Conservation (phyloP, 2,888 invertebrate genomes). For the Hydriomena furcata region DNA sequence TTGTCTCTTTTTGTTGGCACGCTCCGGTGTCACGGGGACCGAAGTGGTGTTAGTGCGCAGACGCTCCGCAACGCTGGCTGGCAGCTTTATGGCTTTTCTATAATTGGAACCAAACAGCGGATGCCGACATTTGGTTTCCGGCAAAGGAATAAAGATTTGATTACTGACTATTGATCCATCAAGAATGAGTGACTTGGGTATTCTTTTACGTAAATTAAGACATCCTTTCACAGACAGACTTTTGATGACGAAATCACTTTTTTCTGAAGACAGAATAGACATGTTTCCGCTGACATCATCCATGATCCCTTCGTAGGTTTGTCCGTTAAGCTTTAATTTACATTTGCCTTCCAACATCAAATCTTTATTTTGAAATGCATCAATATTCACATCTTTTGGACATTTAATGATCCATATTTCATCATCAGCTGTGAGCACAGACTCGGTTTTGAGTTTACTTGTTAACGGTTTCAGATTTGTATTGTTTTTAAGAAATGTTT, state of each 20-base stretch:
- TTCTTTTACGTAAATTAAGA: slow-evolving; percentile 56
- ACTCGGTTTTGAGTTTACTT: slow-evolving; percentile 26
- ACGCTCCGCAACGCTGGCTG: slow-evolving; percentile 46
- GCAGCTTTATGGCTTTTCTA: slow-evolving; percentile 58
- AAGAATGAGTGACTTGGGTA: slow-evolving; percentile 59
- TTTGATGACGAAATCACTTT: slow-evolving; percentile 43
- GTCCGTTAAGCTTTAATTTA: slow-evolving; percentile 62
- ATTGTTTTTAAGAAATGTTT: slow-evolving; percentile 49
- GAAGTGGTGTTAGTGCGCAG: background rate
- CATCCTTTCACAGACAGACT: slow-evolving; percentile 46
- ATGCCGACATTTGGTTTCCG: slow-evolving; percentile 69
- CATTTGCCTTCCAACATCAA: slow-evolving; percentile 53
- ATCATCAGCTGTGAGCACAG: slow-evolving; percentile 52
- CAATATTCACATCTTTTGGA: slow-evolving; percentile 54
- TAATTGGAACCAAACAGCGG: slow-evolving; percentile 68
- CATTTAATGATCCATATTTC: slow-evolving; percentile 65
- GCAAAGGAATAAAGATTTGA: slow-evolving; percentile 62
- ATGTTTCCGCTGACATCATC: slow-evolving; percentile 39
- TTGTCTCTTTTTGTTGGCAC: background rate
- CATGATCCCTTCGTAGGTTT: slow-evolving; percentile 54
- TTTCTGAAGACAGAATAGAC: slow-evolving; percentile 42
- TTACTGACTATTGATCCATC: slow-evolving; percentile 50
- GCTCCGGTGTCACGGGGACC: background rate
- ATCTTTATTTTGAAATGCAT: slow-evolving; percentile 44
- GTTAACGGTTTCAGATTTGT: slow-evolving; percentile 41